These are phyloP conservation scores for Actenoides lindsayi DNA, from an alignment of 2,113 vertebrate genomes.

Conservation along the genomic window DNA sequence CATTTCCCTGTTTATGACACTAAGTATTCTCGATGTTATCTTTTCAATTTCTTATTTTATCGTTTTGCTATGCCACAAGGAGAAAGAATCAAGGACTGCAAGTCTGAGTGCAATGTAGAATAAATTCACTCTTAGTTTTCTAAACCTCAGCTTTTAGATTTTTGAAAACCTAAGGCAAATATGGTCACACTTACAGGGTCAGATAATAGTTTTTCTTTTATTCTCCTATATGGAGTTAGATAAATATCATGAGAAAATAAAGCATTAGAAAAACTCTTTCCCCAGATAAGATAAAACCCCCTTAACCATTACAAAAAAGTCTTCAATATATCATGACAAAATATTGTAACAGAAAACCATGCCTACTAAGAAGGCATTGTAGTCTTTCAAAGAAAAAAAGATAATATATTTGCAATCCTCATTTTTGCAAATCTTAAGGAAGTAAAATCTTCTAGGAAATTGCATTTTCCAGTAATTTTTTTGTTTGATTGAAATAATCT, in stretches of 20 bases:
- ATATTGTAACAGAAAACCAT: background rate
- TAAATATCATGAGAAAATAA: background rate
- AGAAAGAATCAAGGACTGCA: background rate
- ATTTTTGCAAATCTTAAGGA: background rate
- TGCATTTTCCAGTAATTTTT: background rate
- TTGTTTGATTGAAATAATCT: background rate
- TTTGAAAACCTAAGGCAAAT: background rate
- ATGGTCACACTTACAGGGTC: background rate
- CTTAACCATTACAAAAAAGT: background rate
- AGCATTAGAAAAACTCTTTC: background rate
- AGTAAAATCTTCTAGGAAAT: background rate
- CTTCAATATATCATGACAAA: background rate
- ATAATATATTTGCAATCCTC: background rate
- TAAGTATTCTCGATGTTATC: background rate
- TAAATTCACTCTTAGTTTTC: background rate
- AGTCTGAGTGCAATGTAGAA: background rate
- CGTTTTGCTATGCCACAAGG: background rate
- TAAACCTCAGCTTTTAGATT: background rate
- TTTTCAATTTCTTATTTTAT: slow-evolving; percentile 52
- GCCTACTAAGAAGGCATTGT: background rate
- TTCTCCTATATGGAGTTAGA: background rate
- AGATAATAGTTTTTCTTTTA: background rate
- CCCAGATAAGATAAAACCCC: fast-evolving
- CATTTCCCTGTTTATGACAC: slow-evolving; percentile 26
- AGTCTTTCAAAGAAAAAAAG: background rate